phyloP scores from a whole-genome alignment of 1,140 invertebrate genomes.

The Schlechtendalia chinensis region DNA sequence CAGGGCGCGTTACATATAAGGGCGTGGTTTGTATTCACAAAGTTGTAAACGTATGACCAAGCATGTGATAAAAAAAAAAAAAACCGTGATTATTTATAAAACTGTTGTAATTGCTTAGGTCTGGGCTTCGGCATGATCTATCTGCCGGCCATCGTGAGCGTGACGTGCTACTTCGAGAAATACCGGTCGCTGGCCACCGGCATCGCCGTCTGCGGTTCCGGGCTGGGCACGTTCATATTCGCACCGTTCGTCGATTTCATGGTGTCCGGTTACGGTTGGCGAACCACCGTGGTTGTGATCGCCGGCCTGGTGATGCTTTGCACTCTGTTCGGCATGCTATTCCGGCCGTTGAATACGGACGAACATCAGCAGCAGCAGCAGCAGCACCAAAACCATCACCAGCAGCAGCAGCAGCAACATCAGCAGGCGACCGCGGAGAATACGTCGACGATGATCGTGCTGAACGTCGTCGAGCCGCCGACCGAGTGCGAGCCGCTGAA shows the following conservation, averaged over 20 bases:
- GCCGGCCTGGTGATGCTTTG: slow-evolving; percentile 79
- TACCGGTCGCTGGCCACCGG: slow-evolving; percentile 86
- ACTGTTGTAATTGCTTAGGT: slow-evolving; percentile 65
- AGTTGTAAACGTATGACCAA: no score
- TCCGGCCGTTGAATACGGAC: slow-evolving; percentile 61
- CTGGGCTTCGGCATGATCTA: slow-evolving; percentile 93
- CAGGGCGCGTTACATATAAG: no score
- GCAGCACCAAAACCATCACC: no score
- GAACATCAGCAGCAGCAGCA: neutral
- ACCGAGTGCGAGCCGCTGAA: slow-evolving; percentile 19
- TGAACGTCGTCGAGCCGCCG: slow-evolving; percentile 32
- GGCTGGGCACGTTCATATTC: slow-evolving; percentile 81
- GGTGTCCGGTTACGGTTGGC: slow-evolving; percentile 57
- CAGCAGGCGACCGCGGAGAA: neutral
- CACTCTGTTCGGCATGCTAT: slow-evolving; percentile 78
- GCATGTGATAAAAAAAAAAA: no score
- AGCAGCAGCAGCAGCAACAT: no score
- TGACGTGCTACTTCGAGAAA: slow-evolving; percentile 91
- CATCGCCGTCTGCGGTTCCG: slow-evolving; percentile 92
- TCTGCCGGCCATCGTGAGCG: slow-evolving; percentile 89
- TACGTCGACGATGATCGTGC: neutral
- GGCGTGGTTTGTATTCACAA: no score
- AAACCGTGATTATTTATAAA: no score
- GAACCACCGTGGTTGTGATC: slow-evolving; percentile 69
- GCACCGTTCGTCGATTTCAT: slow-evolving; percentile 73